Evolutionary conservation across 2,113 vertebrate species (phyloP).

Genomic region (Toxostoma redivivum): DNA sequence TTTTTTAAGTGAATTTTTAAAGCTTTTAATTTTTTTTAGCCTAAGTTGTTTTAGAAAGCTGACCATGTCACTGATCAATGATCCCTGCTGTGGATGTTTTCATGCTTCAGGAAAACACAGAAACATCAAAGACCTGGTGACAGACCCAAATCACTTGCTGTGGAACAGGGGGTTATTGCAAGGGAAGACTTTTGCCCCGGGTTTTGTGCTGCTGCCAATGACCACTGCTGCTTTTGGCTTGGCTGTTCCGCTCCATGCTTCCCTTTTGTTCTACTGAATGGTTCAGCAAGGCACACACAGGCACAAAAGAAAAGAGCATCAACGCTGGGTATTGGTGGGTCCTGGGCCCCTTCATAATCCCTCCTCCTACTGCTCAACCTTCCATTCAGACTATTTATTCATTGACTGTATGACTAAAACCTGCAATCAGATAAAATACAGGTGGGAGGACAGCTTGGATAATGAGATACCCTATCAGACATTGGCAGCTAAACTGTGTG

Average conservation of each 20-base stretch:
- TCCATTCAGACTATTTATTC: conserved; percentile 45
- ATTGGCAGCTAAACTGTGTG: neutral
- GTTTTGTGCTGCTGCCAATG: neutral
- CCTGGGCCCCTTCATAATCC: neutral
- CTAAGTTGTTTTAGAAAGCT: neutral
- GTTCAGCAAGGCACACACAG: fast-evolving
- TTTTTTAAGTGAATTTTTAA: neutral
- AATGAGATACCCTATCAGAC: neutral
- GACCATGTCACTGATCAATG: neutral
- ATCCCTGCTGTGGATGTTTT: neutral
- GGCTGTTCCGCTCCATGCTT: neutral
- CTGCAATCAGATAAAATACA: neutral
- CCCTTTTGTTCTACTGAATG: neutral
- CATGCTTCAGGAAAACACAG: neutral
- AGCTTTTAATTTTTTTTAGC: neutral
- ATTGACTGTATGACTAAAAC: conserved; percentile 42
- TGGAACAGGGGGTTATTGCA: fast-evolving
- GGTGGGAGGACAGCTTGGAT: conserved; percentile 51
- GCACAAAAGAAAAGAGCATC: neutral
- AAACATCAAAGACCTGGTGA: neutral
- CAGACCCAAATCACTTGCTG: neutral
- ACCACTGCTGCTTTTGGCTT: neutral
- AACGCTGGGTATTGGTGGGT: neutral
- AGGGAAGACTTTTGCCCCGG: fast-evolving
- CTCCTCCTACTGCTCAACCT: neutral